Evolutionary conservation across 2,888 invertebrate species (phyloP).

Genomic region (Drosophila ustulata): DNA sequence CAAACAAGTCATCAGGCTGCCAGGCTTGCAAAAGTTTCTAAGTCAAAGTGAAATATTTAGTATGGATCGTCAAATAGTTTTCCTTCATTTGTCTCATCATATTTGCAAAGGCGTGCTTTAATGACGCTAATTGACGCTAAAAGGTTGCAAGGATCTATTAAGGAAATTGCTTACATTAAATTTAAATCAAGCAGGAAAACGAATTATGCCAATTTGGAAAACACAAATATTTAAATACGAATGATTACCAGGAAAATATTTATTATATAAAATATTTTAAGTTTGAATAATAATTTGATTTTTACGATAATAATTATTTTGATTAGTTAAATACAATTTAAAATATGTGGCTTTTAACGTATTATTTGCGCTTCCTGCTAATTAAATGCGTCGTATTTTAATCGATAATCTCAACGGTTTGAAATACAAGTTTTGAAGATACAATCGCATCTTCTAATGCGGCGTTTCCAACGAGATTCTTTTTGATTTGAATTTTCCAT

Average conservation of each 20-base stretch:
- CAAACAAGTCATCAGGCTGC: conserved; percentile 64
- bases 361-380: too few species aligned
- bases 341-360: too few species aligned
- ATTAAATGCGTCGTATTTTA: not conserved
- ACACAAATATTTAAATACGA: too few species aligned
- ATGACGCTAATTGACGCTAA: not conserved
- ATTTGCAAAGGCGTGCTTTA: not conserved
- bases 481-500: not conserved
- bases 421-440: not conserved
- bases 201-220: too few species aligned
- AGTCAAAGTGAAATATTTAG: not conserved
- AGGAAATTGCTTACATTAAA: not conserved
- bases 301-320: too few species aligned
- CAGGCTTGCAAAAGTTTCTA: conserved; percentile 2
- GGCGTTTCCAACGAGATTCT: not conserved
- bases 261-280: too few species aligned
- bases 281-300: too few species aligned
- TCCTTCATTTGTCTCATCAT: not conserved
- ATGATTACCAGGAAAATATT: too few species aligned
- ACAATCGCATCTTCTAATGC: not conserved
- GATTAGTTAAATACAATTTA: too few species aligned
- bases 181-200: too few species aligned
- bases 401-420: not conserved
- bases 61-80: not conserved
- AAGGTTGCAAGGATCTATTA: not conserved